Evolutionary conservation across 2,113 vertebrate genomes (phyloP).

Genomic region (Cynoglossus semilaevis): DNA sequence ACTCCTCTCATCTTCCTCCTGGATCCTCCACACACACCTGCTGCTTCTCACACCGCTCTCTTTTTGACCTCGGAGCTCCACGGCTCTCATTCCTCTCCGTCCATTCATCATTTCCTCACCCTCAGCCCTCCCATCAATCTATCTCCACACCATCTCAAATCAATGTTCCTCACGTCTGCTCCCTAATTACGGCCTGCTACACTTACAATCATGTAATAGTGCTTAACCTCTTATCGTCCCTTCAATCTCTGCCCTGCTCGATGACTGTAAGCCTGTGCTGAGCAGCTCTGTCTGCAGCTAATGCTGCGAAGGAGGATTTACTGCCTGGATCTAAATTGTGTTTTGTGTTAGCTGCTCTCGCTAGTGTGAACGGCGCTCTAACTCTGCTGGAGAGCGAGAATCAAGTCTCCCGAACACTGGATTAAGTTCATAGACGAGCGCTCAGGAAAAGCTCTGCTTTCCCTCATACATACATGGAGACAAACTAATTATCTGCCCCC

Average conservation of each 20-base stretch:
- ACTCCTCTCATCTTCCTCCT: constrained; percentile 26
- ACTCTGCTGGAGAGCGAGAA: constrained; percentile 49
- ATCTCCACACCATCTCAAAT: constrained; percentile 42
- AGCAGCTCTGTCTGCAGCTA: constrained; percentile 59
- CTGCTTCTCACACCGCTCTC: constrained; percentile 3
- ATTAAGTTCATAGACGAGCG: constrained; percentile 54
- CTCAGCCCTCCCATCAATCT: constrained; percentile 42
- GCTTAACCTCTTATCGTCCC: constrained; percentile 55
- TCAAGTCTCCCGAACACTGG: constrained; percentile 34
- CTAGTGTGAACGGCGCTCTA: constrained; percentile 49
- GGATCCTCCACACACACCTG: constrained; percentile 21
- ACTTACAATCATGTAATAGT: constrained; percentile 61
- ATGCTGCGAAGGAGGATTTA: constrained; percentile 70
- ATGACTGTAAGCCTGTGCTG: constrained; percentile 63
- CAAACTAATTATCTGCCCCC: background rate
- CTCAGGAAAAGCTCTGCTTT: constrained; percentile 26
- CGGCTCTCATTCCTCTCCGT: constrained; percentile 27
- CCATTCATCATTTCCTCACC: constrained; percentile 45
- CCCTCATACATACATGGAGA: constrained; percentile 4
- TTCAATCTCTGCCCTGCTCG: constrained; percentile 59
- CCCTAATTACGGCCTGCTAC: constrained; percentile 62
- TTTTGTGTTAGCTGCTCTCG: constrained; percentile 33
- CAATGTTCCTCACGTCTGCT: constrained; percentile 37
- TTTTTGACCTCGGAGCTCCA: constrained; percentile 26
- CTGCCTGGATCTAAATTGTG: constrained; percentile 47